Evolutionary conservation across 2,888 invertebrate genomes (phyloP).

Genomic region (Cataglyphis livida): DNA sequence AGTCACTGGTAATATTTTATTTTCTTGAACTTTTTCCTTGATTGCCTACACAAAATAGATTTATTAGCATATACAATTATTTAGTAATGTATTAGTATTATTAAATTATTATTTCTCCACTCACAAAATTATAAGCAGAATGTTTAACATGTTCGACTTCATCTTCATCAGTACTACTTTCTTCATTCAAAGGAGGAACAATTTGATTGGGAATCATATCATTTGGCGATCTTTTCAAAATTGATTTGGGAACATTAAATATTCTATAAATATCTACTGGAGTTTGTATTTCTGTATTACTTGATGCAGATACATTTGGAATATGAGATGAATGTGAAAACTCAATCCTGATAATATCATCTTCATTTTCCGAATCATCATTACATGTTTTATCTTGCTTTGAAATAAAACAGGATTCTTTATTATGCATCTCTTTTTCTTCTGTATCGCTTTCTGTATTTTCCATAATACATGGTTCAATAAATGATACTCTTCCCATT

Average conservation of each 20-base stretch:
- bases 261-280: conserved; percentile 80
- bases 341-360: conserved; percentile 77
- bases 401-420: conserved; percentile 38
- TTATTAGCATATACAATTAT: conserved; percentile 3
- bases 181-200: conserved; percentile 43
- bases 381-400: conserved; percentile 24
- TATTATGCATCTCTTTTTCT: background rate
- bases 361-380: conserved; percentile 49
- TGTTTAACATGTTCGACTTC: conserved; percentile 43
- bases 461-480: conserved; percentile 44
- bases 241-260: conserved; percentile 79
- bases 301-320: conserved; percentile 29
- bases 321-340: conserved; percentile 77
- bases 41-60: conserved; percentile 72
- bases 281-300: conserved; percentile 67
- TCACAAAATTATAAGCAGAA: conserved; percentile 74
- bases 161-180: conserved; percentile 65
- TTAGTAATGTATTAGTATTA: background rate
- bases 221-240: conserved; percentile 79
- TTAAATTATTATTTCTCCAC: conserved; percentile 43
- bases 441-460: background rate
- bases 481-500: conserved; percentile 72
- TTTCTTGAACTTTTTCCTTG: conserved; percentile 78
- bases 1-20: conserved; percentile 48
- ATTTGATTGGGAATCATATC: conserved; percentile 57